Base-by-base conservation (phyloP, 1,140 invertebrate genomes). In the Pseudomyrmex cubaensis region DNA sequence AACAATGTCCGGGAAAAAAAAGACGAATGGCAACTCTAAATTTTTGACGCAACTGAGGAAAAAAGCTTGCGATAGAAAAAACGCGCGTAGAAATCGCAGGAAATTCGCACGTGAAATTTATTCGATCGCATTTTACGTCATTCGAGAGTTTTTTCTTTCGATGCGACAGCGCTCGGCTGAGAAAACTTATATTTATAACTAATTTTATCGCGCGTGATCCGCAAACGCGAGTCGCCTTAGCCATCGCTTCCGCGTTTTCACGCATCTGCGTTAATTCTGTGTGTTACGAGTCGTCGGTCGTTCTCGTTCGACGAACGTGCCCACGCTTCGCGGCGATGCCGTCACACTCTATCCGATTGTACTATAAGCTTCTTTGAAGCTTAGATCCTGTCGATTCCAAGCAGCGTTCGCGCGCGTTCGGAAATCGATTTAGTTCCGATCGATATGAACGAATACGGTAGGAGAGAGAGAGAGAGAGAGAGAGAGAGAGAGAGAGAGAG, bases 321-420 rank as follows among this genome's bases (percentile, higher is more conserved):
- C 44, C 56, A 46, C 52, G 52, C 20, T 84, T 25, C 67, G 22
- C 22, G 56, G 52, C 72, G 54, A 80, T 50, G 66, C 54, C 35
- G 35, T 35, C 54, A 20, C 62, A 48, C 50, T 66, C 66, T 56
- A 87, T 87, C 70, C 85, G 85, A 87, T 87, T 83, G 56, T 59
- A 59, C 57, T 69, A 52, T 87, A 87, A 87, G 85, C 85, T 83
- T 83, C 85, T 87, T 86, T 83, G 77, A 59, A 83, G 85, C 78
- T 87, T 87, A 83, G 59, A 69, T 77, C 50, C 72, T 59, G 48
- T 48, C 64, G 59, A 72, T 87, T 67, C 64, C 72, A 70, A 25
- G 69, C 64, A 69, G 64, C 46, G 35, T 7, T 35, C 35, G 4
- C 4, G 35, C 35, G 54, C 70, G 56, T 86, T 87, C 54, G 72